Conservation (phyloP, 2,888 invertebrate species). For the Folsomia manolachei region DNA sequence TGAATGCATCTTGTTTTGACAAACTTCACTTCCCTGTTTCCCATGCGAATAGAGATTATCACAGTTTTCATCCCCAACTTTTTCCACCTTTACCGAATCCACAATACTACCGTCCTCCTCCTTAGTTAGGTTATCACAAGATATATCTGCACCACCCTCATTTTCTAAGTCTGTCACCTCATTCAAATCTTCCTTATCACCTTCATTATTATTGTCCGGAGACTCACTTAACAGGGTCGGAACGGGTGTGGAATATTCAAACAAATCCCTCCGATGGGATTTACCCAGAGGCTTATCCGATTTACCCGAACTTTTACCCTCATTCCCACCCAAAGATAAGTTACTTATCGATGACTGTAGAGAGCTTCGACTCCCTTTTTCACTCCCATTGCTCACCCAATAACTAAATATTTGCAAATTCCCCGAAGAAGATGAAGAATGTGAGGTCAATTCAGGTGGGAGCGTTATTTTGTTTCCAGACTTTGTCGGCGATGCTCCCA, state of each 20-base stretch:
- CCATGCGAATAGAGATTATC: not conserved
- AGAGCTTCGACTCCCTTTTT: not conserved
- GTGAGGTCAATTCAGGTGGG: constrained; percentile 22
- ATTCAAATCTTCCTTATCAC: not conserved
- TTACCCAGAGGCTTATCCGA: not conserved
- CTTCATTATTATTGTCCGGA: not conserved
- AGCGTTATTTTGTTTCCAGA: constrained; percentile 3
- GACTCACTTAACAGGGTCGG: not conserved
- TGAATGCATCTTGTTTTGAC: not conserved
- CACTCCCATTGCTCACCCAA: constrained; percentile 18
- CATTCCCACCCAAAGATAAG: not conserved
- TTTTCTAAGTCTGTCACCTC: no score
- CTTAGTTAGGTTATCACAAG: not conserved
- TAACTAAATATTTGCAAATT: constrained; percentile 28
- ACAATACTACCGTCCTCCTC: not conserved
- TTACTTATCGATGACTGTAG: not conserved
- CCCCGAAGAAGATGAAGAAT: constrained; percentile 18
- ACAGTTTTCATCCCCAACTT: constrained; percentile 1
- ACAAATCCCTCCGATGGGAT: not conserved
- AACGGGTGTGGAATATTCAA: not conserved
- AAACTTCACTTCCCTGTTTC: not conserved
- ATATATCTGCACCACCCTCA: not conserved
- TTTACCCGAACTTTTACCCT: not conserved
- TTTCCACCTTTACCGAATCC: constrained; percentile 1
- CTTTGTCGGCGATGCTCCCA: not conserved